Conservation (phyloP, 1,140 invertebrate species). For the Arctopsyche grandis region DNA sequence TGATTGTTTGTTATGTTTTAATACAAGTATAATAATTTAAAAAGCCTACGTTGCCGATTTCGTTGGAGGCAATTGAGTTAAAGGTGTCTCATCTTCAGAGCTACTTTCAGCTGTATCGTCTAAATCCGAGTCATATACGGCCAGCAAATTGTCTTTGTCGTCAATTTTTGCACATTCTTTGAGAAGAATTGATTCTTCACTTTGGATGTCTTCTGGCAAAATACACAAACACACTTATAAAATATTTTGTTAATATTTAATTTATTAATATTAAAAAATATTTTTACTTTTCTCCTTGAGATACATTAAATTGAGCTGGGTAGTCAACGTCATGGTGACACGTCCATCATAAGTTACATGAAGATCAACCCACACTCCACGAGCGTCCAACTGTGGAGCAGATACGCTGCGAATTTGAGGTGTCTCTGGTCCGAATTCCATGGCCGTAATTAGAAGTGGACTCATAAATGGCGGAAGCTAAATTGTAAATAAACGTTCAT, state of each 20-base stretch:
- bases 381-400: slow-evolving; percentile 81
- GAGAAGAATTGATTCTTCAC: background rate
- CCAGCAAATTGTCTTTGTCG: slow-evolving; percentile 49
- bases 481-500: background rate
- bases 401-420: slow-evolving; percentile 81
- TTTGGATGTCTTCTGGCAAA: slow-evolving; percentile 1
- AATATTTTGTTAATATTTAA: background rate
- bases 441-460: slow-evolving; percentile 60
- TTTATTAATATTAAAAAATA: slow-evolving; percentile 1
- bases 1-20: too few relatives aligned
- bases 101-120: slow-evolving; percentile 94
- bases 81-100: slow-evolving; percentile 78
- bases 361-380: slow-evolving; percentile 93
- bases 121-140: slow-evolving; percentile 85
- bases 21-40: slow-evolving; percentile 7
- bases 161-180: background rate
- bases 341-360: slow-evolving; percentile 90
- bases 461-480: slow-evolving; percentile 65
- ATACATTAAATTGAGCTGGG: slow-evolving; percentile 94
- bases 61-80: slow-evolving; percentile 59
- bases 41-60: slow-evolving; percentile 27
- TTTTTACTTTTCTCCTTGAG: slow-evolving; percentile 66
- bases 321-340: slow-evolving; percentile 91
- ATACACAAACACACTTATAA: slow-evolving; percentile 18
- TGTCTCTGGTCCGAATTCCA: slow-evolving; percentile 61